Evolutionary conservation across 2,888 invertebrate species (phyloP), one percentile per base, ranked within the genome.

Genomic region (Archips crataeganus): DNA sequence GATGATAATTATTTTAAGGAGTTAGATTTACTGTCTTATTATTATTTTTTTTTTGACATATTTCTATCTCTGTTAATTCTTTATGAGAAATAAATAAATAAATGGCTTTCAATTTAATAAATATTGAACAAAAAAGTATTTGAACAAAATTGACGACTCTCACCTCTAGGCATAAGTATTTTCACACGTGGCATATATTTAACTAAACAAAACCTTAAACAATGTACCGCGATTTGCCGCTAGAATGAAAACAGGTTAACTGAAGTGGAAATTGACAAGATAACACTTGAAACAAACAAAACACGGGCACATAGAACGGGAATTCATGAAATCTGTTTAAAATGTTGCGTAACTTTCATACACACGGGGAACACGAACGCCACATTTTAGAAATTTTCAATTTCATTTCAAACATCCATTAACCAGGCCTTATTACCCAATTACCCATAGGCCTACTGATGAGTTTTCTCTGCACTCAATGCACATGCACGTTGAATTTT

Each of bases 211-310:
- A 65, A 64, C 49, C 54, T 71, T 11, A 70, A 70, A 73, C 62
- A 65, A 73, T 36, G 65, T 36, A 66, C n/a, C 39, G 39, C 15
- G 15, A 63, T 69, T 70, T 71, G 39, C 63, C 54, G 36, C 49
- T 54, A 70, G 49, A 71, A 13, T 54, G 36, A 9, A 75, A 68
- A 60, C 47, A 49, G 34, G 65, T 54, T 42, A 42, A 61, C 34
- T 51, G 71, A 60, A 60, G 60, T 47, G 71, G 71, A 71, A 71
- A 72, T 75, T 34, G 45, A 71, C 36, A 65, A 61, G 68, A 75
- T 68, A 75, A 65, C n/a, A 49, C 59, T 47, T 71, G 39, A 59
- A 34, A 63, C 47, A 70, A 63, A 75, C 54, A 65, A 32, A 51
- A 49, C 51, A 69, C 5, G 39, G 32, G 13, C 15, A 36, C n/a